phyloP scores from a whole-genome alignment of 2,888 invertebrate species.

The Xestobium rufovillosum region DNA sequence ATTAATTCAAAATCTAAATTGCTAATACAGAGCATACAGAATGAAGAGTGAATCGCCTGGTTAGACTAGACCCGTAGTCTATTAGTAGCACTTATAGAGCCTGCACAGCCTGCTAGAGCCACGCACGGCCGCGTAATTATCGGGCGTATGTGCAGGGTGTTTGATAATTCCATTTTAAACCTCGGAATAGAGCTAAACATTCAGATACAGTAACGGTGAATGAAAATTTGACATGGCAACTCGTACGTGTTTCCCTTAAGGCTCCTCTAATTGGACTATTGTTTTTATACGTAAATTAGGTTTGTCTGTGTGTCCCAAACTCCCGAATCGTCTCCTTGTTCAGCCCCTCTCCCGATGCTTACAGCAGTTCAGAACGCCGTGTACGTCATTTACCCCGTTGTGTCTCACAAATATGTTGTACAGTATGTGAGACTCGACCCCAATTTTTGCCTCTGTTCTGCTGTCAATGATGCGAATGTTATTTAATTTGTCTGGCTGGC shows the following conservation, averaged over 20 bases:
- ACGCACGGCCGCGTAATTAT: conserved; percentile 39
- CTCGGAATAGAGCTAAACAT: too few species aligned
- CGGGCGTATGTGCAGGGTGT: conserved; percentile 36
- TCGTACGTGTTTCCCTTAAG: too few species aligned
- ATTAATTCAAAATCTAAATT: not conserved
- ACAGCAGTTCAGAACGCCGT: too few species aligned
- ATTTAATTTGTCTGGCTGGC: conserved; percentile 57
- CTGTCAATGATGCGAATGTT: conserved; percentile 42
- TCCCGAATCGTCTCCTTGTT: conserved; percentile 22
- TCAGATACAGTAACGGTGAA: too few species aligned
- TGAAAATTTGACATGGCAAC: too few species aligned
- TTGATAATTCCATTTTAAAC: conserved; percentile 20
- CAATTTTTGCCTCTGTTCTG: conserved; percentile 23
- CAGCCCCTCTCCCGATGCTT: too few species aligned
- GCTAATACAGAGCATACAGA: conserved; percentile 39
- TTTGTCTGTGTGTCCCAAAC: conserved; percentile 19
- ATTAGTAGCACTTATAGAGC: conserved; percentile 39
- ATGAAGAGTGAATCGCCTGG: conserved; percentile 37
- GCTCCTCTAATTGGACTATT: conserved; percentile 41
- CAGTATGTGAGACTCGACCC: not conserved
- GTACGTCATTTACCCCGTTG: not conserved
- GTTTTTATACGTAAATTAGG: conserved; percentile 19
- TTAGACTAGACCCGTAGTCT: conserved; percentile 35
- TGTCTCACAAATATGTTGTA: conserved; percentile 1
- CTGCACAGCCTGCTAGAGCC: conserved; percentile 45